Percentiles rank a stretch among this genome's conserved stretches.
Conservation (phyloP, 2,113 vertebrate genomes). For the Dicrurus megarhynchus region DNA sequence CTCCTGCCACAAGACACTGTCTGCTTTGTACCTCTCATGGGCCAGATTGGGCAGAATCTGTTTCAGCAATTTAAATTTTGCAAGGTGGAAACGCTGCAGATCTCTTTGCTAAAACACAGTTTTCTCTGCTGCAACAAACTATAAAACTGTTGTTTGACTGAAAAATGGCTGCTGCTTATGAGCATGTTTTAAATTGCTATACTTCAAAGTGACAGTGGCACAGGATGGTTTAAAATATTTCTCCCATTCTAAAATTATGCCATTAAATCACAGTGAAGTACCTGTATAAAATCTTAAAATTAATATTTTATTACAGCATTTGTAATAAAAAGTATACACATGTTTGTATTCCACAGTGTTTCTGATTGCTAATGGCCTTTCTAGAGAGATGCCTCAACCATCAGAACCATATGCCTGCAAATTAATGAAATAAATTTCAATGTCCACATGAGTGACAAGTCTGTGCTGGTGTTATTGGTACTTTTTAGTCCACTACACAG, state of each 20-base stretch:
- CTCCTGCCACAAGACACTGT: neutral
- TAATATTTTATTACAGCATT: neutral
- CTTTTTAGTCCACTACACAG: neutral
- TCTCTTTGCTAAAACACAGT: neutral
- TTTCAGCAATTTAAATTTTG: neutral
- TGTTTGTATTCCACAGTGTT: neutral
- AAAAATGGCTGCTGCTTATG: neutral
- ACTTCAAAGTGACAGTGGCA: neutral
- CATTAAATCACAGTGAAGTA: neutral
- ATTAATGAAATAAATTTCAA: neutral
- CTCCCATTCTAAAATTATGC: neutral
- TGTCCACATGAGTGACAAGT: neutral
- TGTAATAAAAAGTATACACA: neutral
- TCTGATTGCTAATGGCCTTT: neutral
- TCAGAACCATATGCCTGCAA: neutral
- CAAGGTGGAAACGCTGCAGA: neutral
- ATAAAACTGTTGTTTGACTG: slow-evolving; percentile 17
- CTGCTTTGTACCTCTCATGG: neutral
- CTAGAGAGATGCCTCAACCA: neutral
- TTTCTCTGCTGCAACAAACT: neutral
- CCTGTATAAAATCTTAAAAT: neutral
- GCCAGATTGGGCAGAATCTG: slow-evolving; percentile 22
- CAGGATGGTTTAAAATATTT: neutral
- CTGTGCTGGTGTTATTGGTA: neutral
- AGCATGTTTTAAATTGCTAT: neutral